Conservation (phyloP, 2,888 invertebrate genomes). For the Mamestra brassicae region DNA sequence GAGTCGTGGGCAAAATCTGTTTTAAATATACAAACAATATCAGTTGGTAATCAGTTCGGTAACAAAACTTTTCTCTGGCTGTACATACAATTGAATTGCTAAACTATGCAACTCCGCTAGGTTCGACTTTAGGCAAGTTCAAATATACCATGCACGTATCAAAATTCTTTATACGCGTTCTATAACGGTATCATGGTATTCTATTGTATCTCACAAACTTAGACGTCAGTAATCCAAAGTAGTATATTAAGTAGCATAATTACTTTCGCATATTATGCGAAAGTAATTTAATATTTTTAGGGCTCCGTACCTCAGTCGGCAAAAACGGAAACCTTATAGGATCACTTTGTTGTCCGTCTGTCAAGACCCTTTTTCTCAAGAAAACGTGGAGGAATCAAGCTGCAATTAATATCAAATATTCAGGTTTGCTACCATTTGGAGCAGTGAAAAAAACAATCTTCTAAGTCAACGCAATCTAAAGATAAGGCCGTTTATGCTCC, state of each 20-base stretch:
- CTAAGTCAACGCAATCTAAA: no score
- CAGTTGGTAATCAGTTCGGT: no score
- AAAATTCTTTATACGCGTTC: neutral
- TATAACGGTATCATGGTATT: constrained; percentile 22
- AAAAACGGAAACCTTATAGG: no score
- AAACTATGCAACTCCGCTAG: neutral
- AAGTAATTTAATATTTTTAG: neutral
- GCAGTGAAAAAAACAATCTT: no score
- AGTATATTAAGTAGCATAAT: neutral
- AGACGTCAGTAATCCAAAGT: neutral
- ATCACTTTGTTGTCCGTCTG: no score
- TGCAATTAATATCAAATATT: no score
- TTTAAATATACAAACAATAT: no score
- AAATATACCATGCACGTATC: constrained; percentile 26
- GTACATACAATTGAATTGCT: neutral
- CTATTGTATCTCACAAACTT: constrained; percentile 21
- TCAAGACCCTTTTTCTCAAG: no score
- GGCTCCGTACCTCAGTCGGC: no score
- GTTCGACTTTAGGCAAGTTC: neutral
- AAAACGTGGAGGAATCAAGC: no score
- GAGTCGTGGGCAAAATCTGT: neutral
- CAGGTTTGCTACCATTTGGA: no score
- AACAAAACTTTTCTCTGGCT: neutral
- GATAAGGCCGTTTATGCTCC: no score
- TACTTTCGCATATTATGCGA: neutral